A percentile compares a stretch with the other conserved stretches of the same genome.
Conservation (phyloP, 2,797 vertebrate genomes). For the Coreius guichenoti region DNA sequence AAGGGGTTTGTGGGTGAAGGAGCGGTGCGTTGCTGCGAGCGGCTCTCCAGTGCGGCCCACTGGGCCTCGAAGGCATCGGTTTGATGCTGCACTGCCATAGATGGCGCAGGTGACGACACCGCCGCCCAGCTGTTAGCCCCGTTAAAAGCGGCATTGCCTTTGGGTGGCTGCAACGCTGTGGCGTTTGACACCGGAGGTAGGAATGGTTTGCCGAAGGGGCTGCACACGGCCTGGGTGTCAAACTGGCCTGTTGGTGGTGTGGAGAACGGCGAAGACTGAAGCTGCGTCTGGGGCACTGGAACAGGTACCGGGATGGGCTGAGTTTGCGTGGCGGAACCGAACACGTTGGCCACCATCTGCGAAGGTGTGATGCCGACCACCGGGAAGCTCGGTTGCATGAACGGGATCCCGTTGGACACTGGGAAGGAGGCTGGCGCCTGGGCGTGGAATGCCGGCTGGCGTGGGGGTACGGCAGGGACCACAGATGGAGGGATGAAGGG, state of each 20-base stretch:
- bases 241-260: constrained; percentile 70
- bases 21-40: constrained; percentile 89
- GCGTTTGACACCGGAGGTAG: constrained; percentile 17
- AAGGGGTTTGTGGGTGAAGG: constrained; percentile 98
- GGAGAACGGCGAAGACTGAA: constrained; percentile 74
- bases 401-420: constrained; percentile 89
- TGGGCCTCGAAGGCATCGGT: constrained; percentile 95
- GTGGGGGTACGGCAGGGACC: constrained; percentile 84
- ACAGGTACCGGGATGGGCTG: constrained; percentile 78
- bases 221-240: constrained; percentile 73
- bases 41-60: constrained; percentile 94
- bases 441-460: constrained; percentile 84
- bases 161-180: constrained; percentile 66
- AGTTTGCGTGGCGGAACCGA: constrained; percentile 88
- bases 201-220: constrained; percentile 60
- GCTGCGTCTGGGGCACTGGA: constrained; percentile 62
- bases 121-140: constrained; percentile 84
- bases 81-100: constrained; percentile 63
- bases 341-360: constrained; percentile 97
- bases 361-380: constrained; percentile 97
- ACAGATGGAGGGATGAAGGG: constrained; percentile 81
- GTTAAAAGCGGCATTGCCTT: constrained; percentile 74
- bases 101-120: constrained; percentile 64
- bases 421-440: constrained; percentile 80
- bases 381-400: constrained; percentile 85